These are phyloP conservation scores for Erebia epiphron DNA, from an alignment of 2,888 invertebrate genomes.

Conservation along the genomic window DNA sequence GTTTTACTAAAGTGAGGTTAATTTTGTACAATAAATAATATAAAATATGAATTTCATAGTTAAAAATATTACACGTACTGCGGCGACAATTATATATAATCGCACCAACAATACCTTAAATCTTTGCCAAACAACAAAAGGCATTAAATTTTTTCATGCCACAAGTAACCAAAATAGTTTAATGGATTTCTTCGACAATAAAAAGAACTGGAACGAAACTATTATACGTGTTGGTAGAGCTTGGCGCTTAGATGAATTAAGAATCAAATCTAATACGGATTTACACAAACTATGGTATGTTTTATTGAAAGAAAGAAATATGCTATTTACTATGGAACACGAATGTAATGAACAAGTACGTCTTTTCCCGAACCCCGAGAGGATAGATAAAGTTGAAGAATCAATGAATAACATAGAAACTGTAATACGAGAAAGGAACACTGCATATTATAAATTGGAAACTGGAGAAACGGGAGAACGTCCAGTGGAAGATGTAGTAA, in stretches of 20 bases:
- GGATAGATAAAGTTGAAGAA: constrained; percentile 95
- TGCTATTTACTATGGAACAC: constrained; percentile 98
- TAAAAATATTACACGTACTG: constrained; percentile 47
- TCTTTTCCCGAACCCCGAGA: constrained; percentile 94
- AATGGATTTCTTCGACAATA: constrained; percentile 95
- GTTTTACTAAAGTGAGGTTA: constrained; percentile 9
- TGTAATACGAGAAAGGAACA: constrained; percentile 95
- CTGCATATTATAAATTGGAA: constrained; percentile 94
- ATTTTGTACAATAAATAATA: not conserved
- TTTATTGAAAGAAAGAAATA: constrained; percentile 97
- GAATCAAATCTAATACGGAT: constrained; percentile 97
- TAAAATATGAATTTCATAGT: constrained; percentile 25
- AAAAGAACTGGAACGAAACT: constrained; percentile 91
- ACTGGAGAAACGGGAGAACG: constrained; percentile 93
- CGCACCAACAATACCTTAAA: constrained; percentile 50
- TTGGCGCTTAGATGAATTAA: constrained; percentile 94
- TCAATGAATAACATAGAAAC: constrained; percentile 97
- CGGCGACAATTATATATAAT: constrained; percentile 45
- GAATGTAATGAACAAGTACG: constrained; percentile 86
- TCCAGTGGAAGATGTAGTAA: constrained; percentile 83
- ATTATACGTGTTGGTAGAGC: constrained; percentile 91
- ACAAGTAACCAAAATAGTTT: constrained; percentile 76
- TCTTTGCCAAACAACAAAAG: constrained; percentile 35
- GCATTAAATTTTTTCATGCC: constrained; percentile 55
- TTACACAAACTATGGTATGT: constrained; percentile 97